Conservation (phyloP, 2,797 vertebrate species). For the Propithecus deckenii region DNA sequence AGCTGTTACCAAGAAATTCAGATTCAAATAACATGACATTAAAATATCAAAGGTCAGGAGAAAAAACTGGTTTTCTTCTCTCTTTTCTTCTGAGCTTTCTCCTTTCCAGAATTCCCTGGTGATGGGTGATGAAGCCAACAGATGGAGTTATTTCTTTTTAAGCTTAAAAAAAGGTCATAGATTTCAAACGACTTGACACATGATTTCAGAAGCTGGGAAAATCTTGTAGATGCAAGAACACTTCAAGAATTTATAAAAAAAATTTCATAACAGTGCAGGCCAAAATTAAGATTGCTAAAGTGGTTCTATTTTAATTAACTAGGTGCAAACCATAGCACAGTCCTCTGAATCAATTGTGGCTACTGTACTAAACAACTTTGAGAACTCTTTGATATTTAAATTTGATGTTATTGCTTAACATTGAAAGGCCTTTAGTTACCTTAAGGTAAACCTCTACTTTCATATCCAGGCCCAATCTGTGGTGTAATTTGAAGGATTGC, state of each 20-base stretch:
- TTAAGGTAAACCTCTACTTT: slow-evolving; percentile 26
- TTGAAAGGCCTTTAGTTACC: slow-evolving; percentile 11
- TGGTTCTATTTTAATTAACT: slow-evolving; percentile 47
- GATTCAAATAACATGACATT: slow-evolving; percentile 59
- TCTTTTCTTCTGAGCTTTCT: slow-evolving; percentile 47
- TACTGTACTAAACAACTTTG: neutral
- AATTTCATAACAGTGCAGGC: neutral
- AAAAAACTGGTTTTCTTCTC: slow-evolving; percentile 46
- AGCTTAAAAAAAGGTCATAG: slow-evolving; percentile 70
- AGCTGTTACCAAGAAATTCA: slow-evolving; percentile 64
- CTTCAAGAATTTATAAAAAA: slow-evolving; percentile 36
- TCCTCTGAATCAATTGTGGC: neutral
- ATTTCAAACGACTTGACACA: slow-evolving; percentile 66
- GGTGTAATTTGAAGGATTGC: neutral
- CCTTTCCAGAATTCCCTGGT: slow-evolving; percentile 39
- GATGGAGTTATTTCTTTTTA: slow-evolving; percentile 68
- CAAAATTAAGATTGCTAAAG: slow-evolving; percentile 47
- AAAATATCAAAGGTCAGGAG: slow-evolving; percentile 63
- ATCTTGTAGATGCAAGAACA: slow-evolving; percentile 46
- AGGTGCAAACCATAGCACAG: neutral
- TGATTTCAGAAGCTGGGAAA: slow-evolving; percentile 63
- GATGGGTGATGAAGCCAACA: slow-evolving; percentile 49
- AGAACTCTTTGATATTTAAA: slow-evolving; percentile 45
- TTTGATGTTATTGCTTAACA: slow-evolving; percentile 24
- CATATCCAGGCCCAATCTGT: neutral